Evolutionary conservation across 2,113 vertebrate genomes (phyloP).

Genomic region (Ctenomys sociabilis): DNA sequence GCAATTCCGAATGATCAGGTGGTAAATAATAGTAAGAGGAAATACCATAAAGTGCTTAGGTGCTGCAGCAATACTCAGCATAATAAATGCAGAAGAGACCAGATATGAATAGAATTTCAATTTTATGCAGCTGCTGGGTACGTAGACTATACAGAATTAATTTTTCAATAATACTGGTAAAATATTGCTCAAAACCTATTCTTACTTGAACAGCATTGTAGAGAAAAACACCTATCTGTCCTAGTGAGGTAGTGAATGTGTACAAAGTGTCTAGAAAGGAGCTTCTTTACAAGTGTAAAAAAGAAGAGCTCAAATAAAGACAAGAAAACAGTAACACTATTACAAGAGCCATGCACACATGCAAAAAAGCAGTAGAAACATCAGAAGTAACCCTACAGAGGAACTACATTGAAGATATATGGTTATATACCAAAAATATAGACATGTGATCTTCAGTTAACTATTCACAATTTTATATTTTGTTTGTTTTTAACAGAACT

Average conservation of each 20-base stretch:
- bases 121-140: slow-evolving; percentile 43
- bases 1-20: slow-evolving; percentile 74
- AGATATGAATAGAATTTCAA: slow-evolving; percentile 68
- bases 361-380: slow-evolving; percentile 51
- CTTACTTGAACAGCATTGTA: slow-evolving; percentile 55
- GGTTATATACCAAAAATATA: slow-evolving; percentile 22
- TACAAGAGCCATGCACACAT: slow-evolving; percentile 29
- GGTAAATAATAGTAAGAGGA: slow-evolving; percentile 73
- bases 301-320: slow-evolving; percentile 40
- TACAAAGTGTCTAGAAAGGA: slow-evolving; percentile 35
- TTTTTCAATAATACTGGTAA: slow-evolving; percentile 57
- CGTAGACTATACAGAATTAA: slow-evolving; percentile 60
- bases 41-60: slow-evolving; percentile 67
- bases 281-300: not conserved
- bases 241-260: slow-evolving; percentile 37
- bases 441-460: not conserved
- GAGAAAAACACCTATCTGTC: not conserved
- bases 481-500: not conserved
- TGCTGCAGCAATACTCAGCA: slow-evolving; percentile 46
- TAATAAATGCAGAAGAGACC: slow-evolving; percentile 66
- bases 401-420: slow-evolving; percentile 8
- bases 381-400: slow-evolving; percentile 21
- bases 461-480: slow-evolving; percentile 24
- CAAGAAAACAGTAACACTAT: slow-evolving; percentile 51
- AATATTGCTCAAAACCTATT: slow-evolving; percentile 71